Percentiles rank a stretch among this genome's conserved stretches.
These are phyloP conservation scores for Drosophila neonasuta DNA, from an alignment of 2,888 invertebrate genomes.

Conservation along the genomic window DNA sequence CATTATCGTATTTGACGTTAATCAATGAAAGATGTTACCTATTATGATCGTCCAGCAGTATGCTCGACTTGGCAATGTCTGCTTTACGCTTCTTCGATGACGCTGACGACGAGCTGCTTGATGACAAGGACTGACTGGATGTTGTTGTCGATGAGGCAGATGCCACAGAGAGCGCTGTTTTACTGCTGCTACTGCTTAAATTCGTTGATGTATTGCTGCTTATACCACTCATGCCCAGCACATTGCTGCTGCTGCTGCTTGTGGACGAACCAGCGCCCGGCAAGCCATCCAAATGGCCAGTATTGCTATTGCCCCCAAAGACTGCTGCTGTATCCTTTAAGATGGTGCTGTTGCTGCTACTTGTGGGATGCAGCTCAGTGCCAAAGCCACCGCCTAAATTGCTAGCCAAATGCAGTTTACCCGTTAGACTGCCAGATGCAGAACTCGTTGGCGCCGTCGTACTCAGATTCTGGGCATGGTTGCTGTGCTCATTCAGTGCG, in stretches of 20 bases:
- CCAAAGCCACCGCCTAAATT: constrained; percentile 53
- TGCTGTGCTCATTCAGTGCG: constrained; percentile 50
- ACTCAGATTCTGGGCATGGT: constrained; percentile 63
- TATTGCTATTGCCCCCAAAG: constrained; percentile 20
- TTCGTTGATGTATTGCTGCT: constrained; percentile 47
- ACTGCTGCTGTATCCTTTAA: constrained; percentile 37
- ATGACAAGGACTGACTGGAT: constrained; percentile 24
- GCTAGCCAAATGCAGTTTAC: constrained; percentile 51
- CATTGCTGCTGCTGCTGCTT: constrained; percentile 27
- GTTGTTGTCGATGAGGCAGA: constrained; percentile 42
- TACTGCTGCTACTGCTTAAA: constrained; percentile 45
- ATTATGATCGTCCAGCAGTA: constrained; percentile 75
- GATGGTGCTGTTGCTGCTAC: constrained; percentile 26
- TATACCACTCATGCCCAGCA: constrained; percentile 16
- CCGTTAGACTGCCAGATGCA: constrained; percentile 8
- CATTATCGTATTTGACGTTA: background rate
- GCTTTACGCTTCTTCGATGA: constrained; percentile 80
- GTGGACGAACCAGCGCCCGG: constrained; percentile 63
- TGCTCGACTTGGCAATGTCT: constrained; percentile 69
- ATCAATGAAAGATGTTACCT: constrained; percentile 63
- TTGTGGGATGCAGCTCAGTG: constrained; percentile 37
- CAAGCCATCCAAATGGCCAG: constrained; percentile 42
- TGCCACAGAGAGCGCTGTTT: constrained; percentile 23
- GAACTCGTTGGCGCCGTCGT: constrained; percentile 39
- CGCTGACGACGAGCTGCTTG: constrained; percentile 58